These are phyloP conservation scores for Temnothorax ravouxi DNA, from an alignment of 2,888 invertebrate species.

Conservation along the genomic window DNA sequence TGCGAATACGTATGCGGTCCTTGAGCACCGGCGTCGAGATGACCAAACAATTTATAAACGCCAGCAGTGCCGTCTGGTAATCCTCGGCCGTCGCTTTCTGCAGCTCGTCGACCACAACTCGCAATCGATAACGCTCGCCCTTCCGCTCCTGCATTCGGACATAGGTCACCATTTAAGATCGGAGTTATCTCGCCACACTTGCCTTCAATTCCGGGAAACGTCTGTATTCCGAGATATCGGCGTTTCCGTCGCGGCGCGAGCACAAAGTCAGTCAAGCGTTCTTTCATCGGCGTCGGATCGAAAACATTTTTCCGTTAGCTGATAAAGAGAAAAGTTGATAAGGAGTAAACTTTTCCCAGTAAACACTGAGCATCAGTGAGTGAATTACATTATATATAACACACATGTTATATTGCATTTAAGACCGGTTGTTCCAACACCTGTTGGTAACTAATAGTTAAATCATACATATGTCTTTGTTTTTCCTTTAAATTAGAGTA, in stretches of 20 bases:
- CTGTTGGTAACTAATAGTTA: too few relatives aligned
- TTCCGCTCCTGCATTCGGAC: conserved; percentile 90
- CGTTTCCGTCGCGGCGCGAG: background rate
- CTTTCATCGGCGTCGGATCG: background rate
- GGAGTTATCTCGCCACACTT: background rate
- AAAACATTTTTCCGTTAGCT: background rate
- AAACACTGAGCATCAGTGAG: too few relatives aligned
- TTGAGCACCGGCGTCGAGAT: conserved; percentile 95
- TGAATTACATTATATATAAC: too few relatives aligned
- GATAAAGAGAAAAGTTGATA: background rate
- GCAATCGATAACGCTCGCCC: conserved; percentile 95
- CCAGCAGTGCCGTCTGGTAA: conserved; percentile 96
- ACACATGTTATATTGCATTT: too few relatives aligned
- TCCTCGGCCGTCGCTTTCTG: conserved; percentile 93
- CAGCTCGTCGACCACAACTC: conserved; percentile 95
- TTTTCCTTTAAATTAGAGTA: too few relatives aligned
- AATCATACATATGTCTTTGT: too few relatives aligned
- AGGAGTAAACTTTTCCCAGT: background rate
- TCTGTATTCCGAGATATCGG: background rate
- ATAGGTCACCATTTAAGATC: conserved; percentile 62
- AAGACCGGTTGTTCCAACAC: too few relatives aligned
- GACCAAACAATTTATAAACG: conserved; percentile 98
- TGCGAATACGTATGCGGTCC: conserved; percentile 95
- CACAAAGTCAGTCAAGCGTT: conserved; percentile 4
- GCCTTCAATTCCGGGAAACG: conserved; percentile 36